A percentile compares a stretch with the other conserved stretches of the same genome.
phyloP scores from a whole-genome alignment of 2,113 vertebrate species.

The Coracopsis vasa region DNA sequence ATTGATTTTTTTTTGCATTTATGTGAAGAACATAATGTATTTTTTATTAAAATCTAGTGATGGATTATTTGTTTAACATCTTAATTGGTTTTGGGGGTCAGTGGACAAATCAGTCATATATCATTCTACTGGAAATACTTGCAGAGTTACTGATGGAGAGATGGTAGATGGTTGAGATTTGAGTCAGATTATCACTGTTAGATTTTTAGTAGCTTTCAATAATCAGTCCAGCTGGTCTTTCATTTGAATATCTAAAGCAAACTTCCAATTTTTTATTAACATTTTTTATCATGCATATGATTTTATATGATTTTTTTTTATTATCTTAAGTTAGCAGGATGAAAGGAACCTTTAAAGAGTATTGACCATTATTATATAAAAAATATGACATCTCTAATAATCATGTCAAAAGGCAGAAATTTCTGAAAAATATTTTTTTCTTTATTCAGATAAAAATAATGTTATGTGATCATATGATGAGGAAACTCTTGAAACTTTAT shows the following conservation, averaged over 20 bases:
- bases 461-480: not conserved
- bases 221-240: not conserved
- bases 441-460: not conserved
- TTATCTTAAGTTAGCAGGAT: not conserved
- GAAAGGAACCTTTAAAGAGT: fast-evolving
- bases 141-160: not conserved
- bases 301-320: no score
- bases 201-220: not conserved
- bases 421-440: not conserved
- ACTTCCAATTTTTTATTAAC: not conserved
- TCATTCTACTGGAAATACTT: not conserved
- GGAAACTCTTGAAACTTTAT: not conserved
- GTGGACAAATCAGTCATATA: not conserved
- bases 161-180: not conserved
- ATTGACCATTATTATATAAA: not conserved
- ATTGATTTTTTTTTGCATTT: not conserved
- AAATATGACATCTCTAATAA: fast-evolving
- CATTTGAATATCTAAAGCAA: not conserved
- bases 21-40: not conserved
- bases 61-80: not conserved
- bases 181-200: not conserved
- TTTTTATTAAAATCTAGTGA: not conserved
- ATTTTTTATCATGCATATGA: not conserved
- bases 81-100: not conserved
- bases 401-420: not conserved